Base-by-base conservation (phyloP, 2,113 vertebrate species). In the Aramus guarauna region DNA sequence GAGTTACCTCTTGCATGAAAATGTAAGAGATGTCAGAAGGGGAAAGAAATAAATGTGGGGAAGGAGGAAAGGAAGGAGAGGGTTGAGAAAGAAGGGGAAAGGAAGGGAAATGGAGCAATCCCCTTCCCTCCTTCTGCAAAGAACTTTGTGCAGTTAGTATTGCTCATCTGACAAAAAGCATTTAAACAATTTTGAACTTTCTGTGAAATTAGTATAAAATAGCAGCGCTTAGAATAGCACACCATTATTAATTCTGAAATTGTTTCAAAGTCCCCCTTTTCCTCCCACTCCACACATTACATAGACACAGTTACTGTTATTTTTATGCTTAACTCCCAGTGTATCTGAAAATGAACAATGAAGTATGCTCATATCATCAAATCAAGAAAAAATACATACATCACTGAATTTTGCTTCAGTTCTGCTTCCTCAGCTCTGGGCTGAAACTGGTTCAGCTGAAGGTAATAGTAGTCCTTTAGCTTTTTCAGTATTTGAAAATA, bases 321-420 rank as follows among this genome's bases (percentile, higher is more conserved):
- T 97, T 97, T 95, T 94, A 45, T 91, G 69, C 87, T 85, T 82
- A 95, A 58, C 53, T 95, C 62, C 58, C 48, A 75, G 60, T 62
- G 30, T 62, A 41, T 91, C 41, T 63, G 45, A 87, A 69, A 76
- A 85, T 55, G 94, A 95, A 66, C 62, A 92, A 73, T 56, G 53
- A 50, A 88, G 20, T 50, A 69, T 73, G n/a, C 34, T 79, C n/a
- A 39, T 66, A 24, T 72, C 34, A 81, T 12, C 29, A 64, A 87
- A 85, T 36, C 9, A 80, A 45, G 41, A 68, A 92, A 91, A 81
- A 67, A 13, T 9, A 30, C 24, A 79, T 21, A 27, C 11, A 14
- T 45, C 34, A 12, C 27, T 76, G 67, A 83, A 73, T 76, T 88
- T 37, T 87, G 34, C 39, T 78, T 68, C 64, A 60, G 37, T 41